Evolutionary conservation across 2,797 vertebrate species (phyloP).

Genomic region (Orientallactaga sibirica): DNA sequence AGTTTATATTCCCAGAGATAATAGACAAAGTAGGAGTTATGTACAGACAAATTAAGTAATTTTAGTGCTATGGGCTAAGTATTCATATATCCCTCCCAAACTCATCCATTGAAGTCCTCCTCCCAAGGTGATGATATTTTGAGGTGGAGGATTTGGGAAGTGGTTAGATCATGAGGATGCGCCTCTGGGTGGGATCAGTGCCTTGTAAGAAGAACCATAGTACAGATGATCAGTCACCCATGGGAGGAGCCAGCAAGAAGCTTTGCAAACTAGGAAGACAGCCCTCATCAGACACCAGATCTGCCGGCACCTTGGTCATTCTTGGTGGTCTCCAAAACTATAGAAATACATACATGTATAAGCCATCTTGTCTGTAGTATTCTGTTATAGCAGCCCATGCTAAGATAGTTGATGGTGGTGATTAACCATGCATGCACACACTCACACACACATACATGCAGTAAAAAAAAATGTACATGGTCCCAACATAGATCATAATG

Average conservation of each 20-base stretch:
- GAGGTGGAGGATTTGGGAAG: not conserved
- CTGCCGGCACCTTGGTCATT: not conserved
- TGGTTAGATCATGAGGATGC: not conserved
- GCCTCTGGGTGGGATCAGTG: not conserved
- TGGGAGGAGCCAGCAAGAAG: not conserved
- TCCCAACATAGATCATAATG: not conserved
- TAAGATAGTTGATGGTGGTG: not conserved
- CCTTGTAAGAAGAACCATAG: not conserved
- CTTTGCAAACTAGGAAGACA: not conserved
- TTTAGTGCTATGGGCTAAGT: not conserved
- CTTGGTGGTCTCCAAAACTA: not conserved
- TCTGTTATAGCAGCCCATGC: not conserved
- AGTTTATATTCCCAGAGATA: not conserved
- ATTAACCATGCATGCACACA: not conserved
- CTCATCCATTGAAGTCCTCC: not conserved
- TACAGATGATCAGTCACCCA: not conserved
- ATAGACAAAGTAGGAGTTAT: not conserved
- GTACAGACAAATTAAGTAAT: not conserved
- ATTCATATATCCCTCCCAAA: not conserved
- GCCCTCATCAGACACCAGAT: not conserved
- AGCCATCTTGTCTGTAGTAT: not conserved
- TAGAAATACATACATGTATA: not conserved
- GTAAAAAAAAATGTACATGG: not conserved
- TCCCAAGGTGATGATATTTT: not conserved
- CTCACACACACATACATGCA: not conserved